These are phyloP conservation scores for Syngnathoides biaculeatus DNA, from an alignment of 2,113 vertebrate species.

Conservation along the genomic window DNA sequence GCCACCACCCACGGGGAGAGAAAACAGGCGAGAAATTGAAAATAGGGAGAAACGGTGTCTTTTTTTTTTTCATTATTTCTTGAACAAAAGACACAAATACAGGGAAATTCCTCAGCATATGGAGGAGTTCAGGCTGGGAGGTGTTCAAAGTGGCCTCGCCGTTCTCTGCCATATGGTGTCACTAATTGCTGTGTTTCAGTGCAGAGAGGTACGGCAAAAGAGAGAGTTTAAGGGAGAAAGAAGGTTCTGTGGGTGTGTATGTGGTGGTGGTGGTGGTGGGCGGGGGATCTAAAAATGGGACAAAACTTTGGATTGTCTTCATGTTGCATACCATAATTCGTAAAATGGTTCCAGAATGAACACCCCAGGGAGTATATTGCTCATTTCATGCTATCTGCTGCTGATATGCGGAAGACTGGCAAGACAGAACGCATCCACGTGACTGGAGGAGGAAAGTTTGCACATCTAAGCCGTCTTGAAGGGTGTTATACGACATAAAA, in stretches of 20 bases:
- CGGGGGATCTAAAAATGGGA: slow-evolving; percentile 43
- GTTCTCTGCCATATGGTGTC: slow-evolving; percentile 74
- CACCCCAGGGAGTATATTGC: slow-evolving; percentile 26
- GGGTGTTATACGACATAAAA: slow-evolving; percentile 19
- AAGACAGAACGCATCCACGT: slow-evolving; percentile 14
- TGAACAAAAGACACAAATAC: slow-evolving; percentile 66
- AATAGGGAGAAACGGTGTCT: slow-evolving; percentile 29
- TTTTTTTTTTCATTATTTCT: slow-evolving; percentile 54
- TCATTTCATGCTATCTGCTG: slow-evolving; percentile 36
- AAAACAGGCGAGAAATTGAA: slow-evolving; percentile 49
- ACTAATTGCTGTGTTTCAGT: slow-evolving; percentile 73
- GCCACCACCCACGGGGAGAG: slow-evolving; percentile 31
- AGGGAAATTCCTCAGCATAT: slow-evolving; percentile 72
- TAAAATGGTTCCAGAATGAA: slow-evolving; percentile 34
- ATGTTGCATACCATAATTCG: slow-evolving; percentile 32
- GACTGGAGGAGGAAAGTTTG: slow-evolving; percentile 21
- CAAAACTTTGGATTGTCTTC: slow-evolving; percentile 59
- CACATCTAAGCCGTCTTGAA: slow-evolving; percentile 29
- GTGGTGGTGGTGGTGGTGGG: not conserved
- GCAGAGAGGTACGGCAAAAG: slow-evolving; percentile 56
- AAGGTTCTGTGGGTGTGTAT: slow-evolving; percentile 2
- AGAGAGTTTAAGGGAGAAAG: slow-evolving; percentile 42
- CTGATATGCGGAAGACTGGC: slow-evolving; percentile 17
- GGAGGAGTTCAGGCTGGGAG: slow-evolving; percentile 71
- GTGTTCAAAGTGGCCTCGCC: slow-evolving; percentile 66